Percentiles rank a stretch among this genome's conserved stretches.
Conservation (phyloP, 2,113 vertebrate species). For the Agapornis roseicollis region DNA sequence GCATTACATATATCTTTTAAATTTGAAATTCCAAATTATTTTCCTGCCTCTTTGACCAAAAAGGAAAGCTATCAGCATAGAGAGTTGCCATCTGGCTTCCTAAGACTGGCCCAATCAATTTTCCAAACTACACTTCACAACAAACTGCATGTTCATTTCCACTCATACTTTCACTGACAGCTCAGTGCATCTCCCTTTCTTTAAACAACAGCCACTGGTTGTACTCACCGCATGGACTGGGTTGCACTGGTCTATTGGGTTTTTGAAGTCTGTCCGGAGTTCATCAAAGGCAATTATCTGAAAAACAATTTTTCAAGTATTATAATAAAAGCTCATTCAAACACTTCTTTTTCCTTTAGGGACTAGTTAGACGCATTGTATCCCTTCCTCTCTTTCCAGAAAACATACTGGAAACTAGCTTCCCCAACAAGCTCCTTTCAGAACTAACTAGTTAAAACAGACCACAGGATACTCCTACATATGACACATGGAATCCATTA, state of each 20-base stretch:
- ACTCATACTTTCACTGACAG: background rate
- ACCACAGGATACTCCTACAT: background rate
- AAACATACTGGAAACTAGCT: background rate
- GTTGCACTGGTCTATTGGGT: conserved; percentile 97
- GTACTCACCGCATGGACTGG: conserved; percentile 92
- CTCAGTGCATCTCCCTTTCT: background rate
- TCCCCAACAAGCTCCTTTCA: background rate
- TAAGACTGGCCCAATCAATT: background rate
- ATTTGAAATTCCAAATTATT: background rate
- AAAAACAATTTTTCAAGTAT: conserved; percentile 57
- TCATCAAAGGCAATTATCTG: conserved; percentile 99
- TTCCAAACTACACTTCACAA: background rate
- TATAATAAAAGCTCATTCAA: background rate
- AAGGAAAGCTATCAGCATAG: background rate
- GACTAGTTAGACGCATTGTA: background rate
- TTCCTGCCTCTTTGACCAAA: background rate
- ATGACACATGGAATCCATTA: background rate
- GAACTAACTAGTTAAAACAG: background rate
- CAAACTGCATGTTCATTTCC: background rate
- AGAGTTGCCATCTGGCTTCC: background rate
- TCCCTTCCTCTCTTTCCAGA: background rate
- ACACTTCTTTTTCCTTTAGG: background rate
- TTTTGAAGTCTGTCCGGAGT: conserved; percentile 97
- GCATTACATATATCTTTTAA: background rate
- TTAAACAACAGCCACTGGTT: background rate